Evolutionary conservation across 2,797 vertebrate genomes (phyloP), one percentile per base, ranked within the genome.

Genomic region (Setipinna tenuifilis): DNA sequence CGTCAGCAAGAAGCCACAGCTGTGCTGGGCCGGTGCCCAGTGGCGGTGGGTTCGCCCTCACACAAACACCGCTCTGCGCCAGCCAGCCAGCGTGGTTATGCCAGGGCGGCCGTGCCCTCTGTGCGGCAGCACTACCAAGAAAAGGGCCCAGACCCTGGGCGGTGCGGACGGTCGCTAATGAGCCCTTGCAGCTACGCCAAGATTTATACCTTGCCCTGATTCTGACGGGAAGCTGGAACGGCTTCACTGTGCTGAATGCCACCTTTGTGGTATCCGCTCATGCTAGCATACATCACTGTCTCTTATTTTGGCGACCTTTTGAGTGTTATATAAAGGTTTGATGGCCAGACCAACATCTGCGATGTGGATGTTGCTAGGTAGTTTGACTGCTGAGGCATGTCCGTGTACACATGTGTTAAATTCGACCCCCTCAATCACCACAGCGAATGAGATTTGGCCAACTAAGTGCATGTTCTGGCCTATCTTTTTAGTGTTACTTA

Each of bases 1-100:
- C 85, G n/a, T n/a, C 59, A 59, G 94, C 35, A 93, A 92, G 87
- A 92, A 90, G 50, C 85, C 62, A 59, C 88, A 89, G 89, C 90
- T 92, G 86, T 83, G 86, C 82, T 85, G 84, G 92, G 90, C 91
- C 82, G 81, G 3, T 57, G 83, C 89, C 89, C 91, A 90, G 88
- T 82, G 0, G 1, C 41, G 28, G 80, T 86, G 85, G 85, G 59
- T 89, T 90, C 48, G 61, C 92, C 89, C 91, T 88, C 88, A 54
- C 82, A 83, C 81, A 31, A 35, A 17, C 68, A 6, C 11, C 28
- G 28, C 3, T 28, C 68, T 14, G 31, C 28, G 65, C 65, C 61
- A 65, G n/a, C 61, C 14, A 12, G 65, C 65, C 65, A 12, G 25
- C 68, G 23, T 23, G 61, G 61, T 23, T 68, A 28, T 35, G 68